phyloP scores from a whole-genome alignment of 2,113 vertebrate species.

The Platysteira castanea region DNA sequence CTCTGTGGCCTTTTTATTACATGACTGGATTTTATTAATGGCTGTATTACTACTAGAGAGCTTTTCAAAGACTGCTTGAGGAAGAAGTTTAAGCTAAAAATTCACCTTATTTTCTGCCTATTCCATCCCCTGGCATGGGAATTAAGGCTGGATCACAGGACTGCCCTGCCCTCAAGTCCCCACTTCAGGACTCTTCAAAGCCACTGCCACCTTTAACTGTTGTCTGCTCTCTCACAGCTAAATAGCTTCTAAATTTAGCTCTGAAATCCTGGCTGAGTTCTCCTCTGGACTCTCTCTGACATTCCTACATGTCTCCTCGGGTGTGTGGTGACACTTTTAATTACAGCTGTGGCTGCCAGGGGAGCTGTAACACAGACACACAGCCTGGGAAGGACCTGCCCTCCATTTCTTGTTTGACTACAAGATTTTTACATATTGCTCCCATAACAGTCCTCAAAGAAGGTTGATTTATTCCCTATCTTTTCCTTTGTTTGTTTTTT shows the following conservation, averaged over 20 bases:
- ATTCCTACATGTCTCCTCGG: not conserved
- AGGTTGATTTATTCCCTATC: not conserved
- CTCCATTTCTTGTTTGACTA: not conserved
- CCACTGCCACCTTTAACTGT: not conserved
- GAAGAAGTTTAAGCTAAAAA: not conserved
- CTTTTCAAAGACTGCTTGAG: not conserved
- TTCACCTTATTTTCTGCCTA: not conserved
- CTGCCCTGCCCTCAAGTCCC: not conserved
- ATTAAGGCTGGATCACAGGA: not conserved
- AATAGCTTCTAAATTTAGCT: constrained; percentile 34
- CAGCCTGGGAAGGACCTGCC: not conserved
- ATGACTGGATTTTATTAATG: not conserved
- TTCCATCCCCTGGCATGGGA: not conserved
- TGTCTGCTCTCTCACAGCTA: not conserved
- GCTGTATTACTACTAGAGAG: not conserved
- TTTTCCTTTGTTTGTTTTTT: not conserved
- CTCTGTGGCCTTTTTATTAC: not conserved
- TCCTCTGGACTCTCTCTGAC: not conserved
- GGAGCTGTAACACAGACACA: not conserved
- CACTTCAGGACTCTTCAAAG: not conserved
- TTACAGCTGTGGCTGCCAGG: constrained; percentile 30
- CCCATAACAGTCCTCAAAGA: not conserved
- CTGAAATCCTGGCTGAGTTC: not conserved
- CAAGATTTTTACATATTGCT: not conserved
- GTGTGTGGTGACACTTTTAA: constrained; percentile 5